Conservation (phyloP, 2,888 invertebrate species). For the Cheilosia impressa region DNA sequence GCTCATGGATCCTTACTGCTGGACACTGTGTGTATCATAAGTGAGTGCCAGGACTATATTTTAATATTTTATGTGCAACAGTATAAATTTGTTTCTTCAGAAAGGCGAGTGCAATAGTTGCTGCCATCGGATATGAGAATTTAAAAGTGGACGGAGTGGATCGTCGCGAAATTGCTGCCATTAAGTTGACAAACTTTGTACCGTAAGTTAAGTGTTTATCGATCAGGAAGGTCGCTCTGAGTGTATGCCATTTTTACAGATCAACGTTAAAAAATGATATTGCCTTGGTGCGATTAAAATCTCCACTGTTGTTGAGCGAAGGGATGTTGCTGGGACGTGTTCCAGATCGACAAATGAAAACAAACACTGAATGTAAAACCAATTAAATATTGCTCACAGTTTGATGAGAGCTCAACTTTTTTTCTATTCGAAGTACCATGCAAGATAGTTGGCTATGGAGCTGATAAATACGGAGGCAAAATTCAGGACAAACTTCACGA, state of each 20-base stretch:
- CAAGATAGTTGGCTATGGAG: slow-evolving; percentile 82
- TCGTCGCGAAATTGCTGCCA: slow-evolving; percentile 77
- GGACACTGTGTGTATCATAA: slow-evolving; percentile 82
- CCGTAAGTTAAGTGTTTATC: slow-evolving; percentile 78
- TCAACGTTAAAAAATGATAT: slow-evolving; percentile 81
- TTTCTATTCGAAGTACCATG: slow-evolving; percentile 78
- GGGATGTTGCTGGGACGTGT: slow-evolving; percentile 62
- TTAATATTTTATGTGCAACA: neutral
- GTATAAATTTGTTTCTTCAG: slow-evolving; percentile 75
- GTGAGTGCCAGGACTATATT: slow-evolving; percentile 75
- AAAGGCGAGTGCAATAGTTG: slow-evolving; percentile 77
- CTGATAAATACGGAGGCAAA: slow-evolving; percentile 79
- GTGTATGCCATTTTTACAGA: slow-evolving; percentile 73
- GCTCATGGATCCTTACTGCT: slow-evolving; percentile 81
- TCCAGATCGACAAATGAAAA: slow-evolving; percentile 78
- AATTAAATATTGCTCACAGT: neutral
- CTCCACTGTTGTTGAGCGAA: neutral
- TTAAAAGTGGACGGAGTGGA: slow-evolving; percentile 76
- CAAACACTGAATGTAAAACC: slow-evolving; percentile 77
- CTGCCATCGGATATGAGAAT: slow-evolving; percentile 79
- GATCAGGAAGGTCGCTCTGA: neutral
- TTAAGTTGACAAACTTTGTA: slow-evolving; percentile 79
- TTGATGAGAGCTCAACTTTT: neutral
- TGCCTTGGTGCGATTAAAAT: slow-evolving; percentile 78
- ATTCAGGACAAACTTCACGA: slow-evolving; percentile 79